A percentile compares a stretch with the other conserved stretches of the same genome.
These are phyloP conservation scores for Anomalospiza imberbis DNA, from an alignment of 2,797 vertebrate species.

Conservation along the genomic window DNA sequence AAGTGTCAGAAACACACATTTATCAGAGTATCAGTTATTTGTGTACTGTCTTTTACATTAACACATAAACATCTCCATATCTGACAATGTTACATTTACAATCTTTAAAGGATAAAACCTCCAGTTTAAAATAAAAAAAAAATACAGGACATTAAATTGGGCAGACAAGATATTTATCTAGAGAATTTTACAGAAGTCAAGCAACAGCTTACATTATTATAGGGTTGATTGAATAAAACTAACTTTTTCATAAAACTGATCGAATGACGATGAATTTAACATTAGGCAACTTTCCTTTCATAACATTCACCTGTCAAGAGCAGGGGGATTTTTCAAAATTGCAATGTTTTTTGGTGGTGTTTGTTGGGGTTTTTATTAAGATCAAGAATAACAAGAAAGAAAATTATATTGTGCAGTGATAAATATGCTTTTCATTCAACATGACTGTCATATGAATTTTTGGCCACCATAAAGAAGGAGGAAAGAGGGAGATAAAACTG, in stretches of 20 bases:
- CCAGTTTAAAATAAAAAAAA: not conserved
- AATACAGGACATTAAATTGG: not conserved
- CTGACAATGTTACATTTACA: conserved; percentile 28
- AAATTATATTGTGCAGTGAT: not conserved
- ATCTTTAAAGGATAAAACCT: not conserved
- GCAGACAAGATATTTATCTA: not conserved
- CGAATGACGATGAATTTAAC: not conserved
- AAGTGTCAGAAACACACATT: not conserved
- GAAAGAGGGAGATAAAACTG: not conserved
- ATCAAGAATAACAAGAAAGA: not conserved
- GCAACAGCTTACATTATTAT: not conserved
- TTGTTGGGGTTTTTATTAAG: not conserved
- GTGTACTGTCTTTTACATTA: not conserved
- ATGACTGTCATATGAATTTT: not conserved
- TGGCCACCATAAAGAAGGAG: not conserved
- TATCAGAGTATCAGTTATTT: not conserved
- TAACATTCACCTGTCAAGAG: not conserved
- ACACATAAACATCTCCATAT: not conserved
- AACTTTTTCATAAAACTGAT: not conserved
- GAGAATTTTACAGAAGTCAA: not conserved
- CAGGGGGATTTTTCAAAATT: not conserved
- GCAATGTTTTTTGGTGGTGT: not conserved
- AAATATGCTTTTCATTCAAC: not conserved
- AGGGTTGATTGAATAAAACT: not conserved
- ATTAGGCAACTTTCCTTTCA: not conserved